Conservation (phyloP, 2,113 vertebrate species). For the Pycnonotus jocosus region DNA sequence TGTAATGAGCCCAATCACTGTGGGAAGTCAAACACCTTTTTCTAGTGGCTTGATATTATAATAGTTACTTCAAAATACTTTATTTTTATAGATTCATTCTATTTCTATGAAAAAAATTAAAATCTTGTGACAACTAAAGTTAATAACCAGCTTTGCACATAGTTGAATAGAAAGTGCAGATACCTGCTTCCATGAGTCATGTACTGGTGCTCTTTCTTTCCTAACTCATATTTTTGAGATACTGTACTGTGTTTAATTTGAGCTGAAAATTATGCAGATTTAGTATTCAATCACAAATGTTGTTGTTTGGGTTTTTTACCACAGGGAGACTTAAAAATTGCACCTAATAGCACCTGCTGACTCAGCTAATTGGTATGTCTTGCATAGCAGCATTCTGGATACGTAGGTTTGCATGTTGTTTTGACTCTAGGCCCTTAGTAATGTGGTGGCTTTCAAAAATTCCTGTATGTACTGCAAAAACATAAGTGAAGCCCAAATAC, state of each 20-base stretch:
- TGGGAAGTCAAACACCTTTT: neutral
- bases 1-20: neutral
- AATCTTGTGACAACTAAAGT: neutral
- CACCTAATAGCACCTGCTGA: neutral
- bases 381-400: neutral
- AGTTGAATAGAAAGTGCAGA: neutral
- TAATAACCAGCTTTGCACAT: constrained; percentile 34
- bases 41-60: neutral
- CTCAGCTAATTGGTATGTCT: neutral
- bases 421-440: neutral
- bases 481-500: neutral
- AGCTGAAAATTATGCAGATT: neutral
- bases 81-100: constrained; percentile 23
- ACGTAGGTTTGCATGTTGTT: neutral
- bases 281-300: neutral
- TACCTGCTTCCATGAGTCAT: neutral
- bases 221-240: neutral
- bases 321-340: neutral
- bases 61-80: neutral
- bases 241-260: neutral
- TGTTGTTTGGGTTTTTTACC: neutral
- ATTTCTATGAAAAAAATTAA: constrained; percentile 20
- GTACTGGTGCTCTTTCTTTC: neutral
- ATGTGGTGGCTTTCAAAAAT: neutral
- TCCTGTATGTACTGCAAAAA: neutral